Evolutionary conservation across 2,888 invertebrate genomes (phyloP).

Genomic region (Protodeltote pygarga): DNA sequence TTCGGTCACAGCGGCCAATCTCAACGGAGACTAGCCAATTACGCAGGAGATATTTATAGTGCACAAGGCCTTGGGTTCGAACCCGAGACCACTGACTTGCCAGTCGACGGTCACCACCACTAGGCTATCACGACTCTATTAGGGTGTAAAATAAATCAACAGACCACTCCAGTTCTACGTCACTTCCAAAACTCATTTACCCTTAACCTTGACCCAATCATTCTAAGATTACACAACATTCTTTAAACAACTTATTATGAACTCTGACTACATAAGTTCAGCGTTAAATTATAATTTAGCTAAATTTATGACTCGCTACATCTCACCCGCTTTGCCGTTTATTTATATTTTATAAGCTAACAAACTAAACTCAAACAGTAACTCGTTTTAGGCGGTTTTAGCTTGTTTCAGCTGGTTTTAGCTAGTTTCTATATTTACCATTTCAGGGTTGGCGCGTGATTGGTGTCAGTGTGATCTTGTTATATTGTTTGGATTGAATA

Average conservation of each 20-base stretch:
- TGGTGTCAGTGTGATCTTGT: constrained; percentile 15
- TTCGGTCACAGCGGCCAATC: too few relatives aligned
- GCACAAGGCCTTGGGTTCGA: too few relatives aligned
- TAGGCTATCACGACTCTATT: too few relatives aligned
- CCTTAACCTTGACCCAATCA: constrained; percentile 4
- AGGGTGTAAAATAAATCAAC: too few relatives aligned
- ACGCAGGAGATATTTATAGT: too few relatives aligned
- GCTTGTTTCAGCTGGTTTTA: too few relatives aligned
- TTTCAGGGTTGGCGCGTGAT: constrained; percentile 18
- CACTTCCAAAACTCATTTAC: constrained; percentile 5
- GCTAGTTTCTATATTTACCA: constrained; percentile 19
- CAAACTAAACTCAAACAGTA: constrained; percentile 27
- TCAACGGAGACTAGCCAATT: too few relatives aligned
- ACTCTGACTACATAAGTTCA: constrained; percentile 30
- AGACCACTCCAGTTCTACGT: too few relatives aligned
- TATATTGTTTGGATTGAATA: not conserved
- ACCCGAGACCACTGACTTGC: too few relatives aligned
- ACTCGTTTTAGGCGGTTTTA: constrained; percentile 33
- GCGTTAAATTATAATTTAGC: constrained; percentile 44
- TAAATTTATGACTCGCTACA: constrained; percentile 38
- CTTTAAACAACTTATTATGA: constrained; percentile 31
- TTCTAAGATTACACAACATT: constrained; percentile 1
- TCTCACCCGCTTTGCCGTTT: constrained; percentile 12
- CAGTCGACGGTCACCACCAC: too few relatives aligned
- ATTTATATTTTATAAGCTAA: constrained; percentile 42